These are phyloP conservation scores for Helarctos malayanus DNA, from an alignment of 2,797 vertebrate genomes.

Conservation along the genomic window DNA sequence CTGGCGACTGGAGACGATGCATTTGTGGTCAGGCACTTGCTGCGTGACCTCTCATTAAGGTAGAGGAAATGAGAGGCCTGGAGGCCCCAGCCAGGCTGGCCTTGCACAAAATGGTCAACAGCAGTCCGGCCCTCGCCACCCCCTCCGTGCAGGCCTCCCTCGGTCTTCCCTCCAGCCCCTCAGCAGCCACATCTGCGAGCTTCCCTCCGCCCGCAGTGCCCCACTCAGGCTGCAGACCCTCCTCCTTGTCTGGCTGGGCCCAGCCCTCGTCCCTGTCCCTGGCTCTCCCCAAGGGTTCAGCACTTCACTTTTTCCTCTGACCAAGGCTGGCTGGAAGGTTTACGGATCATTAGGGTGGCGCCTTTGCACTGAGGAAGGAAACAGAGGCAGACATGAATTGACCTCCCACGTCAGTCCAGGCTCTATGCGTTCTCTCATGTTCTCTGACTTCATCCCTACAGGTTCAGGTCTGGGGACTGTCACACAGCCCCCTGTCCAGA, in stretches of 20 bases:
- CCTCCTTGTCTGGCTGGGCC: not conserved
- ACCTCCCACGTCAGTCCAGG: fast-evolving
- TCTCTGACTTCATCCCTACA: not conserved
- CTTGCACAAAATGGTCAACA: not conserved
- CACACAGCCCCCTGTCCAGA: not conserved
- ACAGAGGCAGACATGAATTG: not conserved
- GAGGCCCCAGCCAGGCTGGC: not conserved
- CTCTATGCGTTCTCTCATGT: fast-evolving
- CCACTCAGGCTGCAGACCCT: not conserved
- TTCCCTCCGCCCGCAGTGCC: fast-evolving
- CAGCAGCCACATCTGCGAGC: fast-evolving
- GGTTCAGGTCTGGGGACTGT: not conserved
- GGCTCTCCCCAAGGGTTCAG: not conserved
- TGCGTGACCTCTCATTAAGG: not conserved
- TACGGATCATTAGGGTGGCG: fast-evolving
- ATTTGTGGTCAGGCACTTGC: not conserved
- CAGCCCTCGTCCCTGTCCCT: not conserved
- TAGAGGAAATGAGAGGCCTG: conserved; percentile 47
- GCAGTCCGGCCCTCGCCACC: not conserved
- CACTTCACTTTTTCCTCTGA: not conserved
- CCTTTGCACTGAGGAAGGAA: not conserved
- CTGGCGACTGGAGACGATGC: not conserved
- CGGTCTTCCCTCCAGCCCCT: not conserved
- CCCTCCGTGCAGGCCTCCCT: not conserved
- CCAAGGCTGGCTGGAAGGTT: not conserved